Conservation (phyloP, 2,888 invertebrate species). For the Perdita meconis region DNA sequence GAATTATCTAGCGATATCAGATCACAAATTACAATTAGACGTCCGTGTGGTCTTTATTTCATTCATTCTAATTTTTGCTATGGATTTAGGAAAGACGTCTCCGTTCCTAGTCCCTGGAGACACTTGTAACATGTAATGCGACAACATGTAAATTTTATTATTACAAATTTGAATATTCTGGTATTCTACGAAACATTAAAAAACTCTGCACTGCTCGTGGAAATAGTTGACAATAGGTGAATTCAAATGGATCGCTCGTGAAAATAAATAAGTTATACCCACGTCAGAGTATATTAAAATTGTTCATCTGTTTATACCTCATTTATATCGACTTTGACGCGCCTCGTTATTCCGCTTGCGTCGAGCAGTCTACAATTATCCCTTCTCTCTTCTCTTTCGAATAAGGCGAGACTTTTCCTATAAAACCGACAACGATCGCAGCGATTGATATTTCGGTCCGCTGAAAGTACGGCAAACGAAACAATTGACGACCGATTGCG, state of each 20-base stretch:
- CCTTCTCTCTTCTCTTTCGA: background rate
- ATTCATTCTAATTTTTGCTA: no score
- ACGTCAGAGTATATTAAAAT: background rate
- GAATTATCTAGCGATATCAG: no score
- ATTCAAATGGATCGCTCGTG: conserved; percentile 3
- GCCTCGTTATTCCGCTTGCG: conserved; percentile 31
- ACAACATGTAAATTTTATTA: no score
- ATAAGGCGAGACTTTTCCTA: conserved; percentile 5
- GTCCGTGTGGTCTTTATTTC: no score
- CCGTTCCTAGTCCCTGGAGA: no score
- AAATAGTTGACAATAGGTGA: background rate
- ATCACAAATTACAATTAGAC: no score
- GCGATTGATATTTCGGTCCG: background rate
- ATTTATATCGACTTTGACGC: conserved; percentile 4
- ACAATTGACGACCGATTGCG: background rate
- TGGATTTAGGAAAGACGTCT: no score
- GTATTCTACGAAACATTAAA: no score
- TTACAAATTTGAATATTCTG: no score
- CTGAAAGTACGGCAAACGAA: background rate
- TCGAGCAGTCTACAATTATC: conserved; percentile 4
- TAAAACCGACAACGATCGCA: background rate
- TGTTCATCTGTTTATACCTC: background rate
- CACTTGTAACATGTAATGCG: no score
- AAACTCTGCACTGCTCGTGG: no score
- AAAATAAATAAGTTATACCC: conserved; percentile 9